Evolutionary conservation across 1,140 invertebrate species (phyloP).

Genomic region (Meloidogyne hapla): DNA sequence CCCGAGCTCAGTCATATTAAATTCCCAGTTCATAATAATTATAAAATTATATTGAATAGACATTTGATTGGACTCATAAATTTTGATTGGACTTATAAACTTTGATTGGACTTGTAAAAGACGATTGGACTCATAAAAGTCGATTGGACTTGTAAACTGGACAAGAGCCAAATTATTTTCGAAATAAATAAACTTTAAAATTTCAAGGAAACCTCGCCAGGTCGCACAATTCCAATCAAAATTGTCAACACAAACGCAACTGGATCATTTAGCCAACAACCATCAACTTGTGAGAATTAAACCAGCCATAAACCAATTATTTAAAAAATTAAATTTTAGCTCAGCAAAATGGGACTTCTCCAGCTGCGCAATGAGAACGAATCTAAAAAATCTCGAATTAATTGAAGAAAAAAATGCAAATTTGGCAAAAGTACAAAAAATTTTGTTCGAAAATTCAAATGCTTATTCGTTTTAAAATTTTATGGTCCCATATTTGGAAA

Average conservation of each 20-base stretch:
- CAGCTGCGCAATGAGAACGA: neutral
- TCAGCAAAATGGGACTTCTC: neutral
- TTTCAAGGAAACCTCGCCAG: slow-evolving; percentile 29
- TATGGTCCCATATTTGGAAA: neutral
- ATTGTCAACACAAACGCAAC: slow-evolving; percentile 12
- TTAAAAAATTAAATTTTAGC: neutral
- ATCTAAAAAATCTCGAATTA: neutral
- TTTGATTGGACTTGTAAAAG: too few species aligned
- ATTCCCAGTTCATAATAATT: too few species aligned
- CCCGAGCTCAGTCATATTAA: too few species aligned
- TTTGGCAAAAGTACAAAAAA: neutral
- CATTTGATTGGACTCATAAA: too few species aligned
- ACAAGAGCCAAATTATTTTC: too few species aligned
- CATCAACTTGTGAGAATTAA: neutral
- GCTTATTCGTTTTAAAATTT: neutral
- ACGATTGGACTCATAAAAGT: too few species aligned
- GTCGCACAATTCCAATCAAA: slow-evolving; percentile 33
- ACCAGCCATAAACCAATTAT: neutral
- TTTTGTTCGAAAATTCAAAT: too few species aligned
- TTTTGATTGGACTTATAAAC: too few species aligned
- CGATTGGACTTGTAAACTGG: too few species aligned
- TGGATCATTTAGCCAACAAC: neutral
- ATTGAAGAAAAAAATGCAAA: neutral
- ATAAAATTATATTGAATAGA: too few species aligned
- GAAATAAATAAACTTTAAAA: too few species aligned